phyloP scores from a whole-genome alignment of 2,888 invertebrate species.

The Frankliniella intonsa region DNA sequence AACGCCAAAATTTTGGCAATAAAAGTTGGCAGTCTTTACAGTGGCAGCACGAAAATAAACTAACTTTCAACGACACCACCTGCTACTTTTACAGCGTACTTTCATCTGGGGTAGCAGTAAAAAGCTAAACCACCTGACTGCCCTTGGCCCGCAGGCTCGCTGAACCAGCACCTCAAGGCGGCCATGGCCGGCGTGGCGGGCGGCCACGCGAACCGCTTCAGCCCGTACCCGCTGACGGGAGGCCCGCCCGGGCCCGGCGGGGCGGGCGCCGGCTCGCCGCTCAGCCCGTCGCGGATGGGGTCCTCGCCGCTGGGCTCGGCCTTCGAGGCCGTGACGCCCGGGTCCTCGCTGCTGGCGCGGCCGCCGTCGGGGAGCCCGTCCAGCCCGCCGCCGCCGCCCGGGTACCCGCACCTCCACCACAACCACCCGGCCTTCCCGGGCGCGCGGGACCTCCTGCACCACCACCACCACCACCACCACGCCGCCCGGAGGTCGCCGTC shows the following conservation, averaged over 20 bases:
- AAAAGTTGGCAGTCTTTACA: neutral
- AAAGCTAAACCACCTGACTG: conserved; percentile 36
- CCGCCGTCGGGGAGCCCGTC: conserved; percentile 38
- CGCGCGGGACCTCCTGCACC: conserved; percentile 33
- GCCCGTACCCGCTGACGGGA: conserved; percentile 77
- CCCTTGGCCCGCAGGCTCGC: conserved; percentile 43
- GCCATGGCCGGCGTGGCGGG: conserved; percentile 55
- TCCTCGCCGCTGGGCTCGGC: conserved; percentile 67
- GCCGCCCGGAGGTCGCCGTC: conserved; percentile 34
- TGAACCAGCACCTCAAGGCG: conserved; percentile 55
- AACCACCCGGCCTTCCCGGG: conserved; percentile 34
- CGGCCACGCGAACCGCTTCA: conserved; percentile 65
- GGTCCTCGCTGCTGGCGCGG: conserved; percentile 48
- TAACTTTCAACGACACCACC: neutral
- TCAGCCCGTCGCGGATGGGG: conserved; percentile 45
- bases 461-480: conserved; percentile 37
- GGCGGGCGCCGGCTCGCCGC: neutral
- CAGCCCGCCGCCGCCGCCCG: conserved; percentile 33
- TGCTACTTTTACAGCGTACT: conserved; percentile 27
- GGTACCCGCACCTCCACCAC: conserved; percentile 5
- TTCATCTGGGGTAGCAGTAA: conserved; percentile 30
- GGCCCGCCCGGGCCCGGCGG: conserved; percentile 31
- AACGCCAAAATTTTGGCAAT: no score
- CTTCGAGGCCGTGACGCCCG: conserved; percentile 84
- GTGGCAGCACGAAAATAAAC: neutral